Evolutionary conservation across 2,888 invertebrate genomes (phyloP).

Genomic region (Cephus rjabovi): DNA sequence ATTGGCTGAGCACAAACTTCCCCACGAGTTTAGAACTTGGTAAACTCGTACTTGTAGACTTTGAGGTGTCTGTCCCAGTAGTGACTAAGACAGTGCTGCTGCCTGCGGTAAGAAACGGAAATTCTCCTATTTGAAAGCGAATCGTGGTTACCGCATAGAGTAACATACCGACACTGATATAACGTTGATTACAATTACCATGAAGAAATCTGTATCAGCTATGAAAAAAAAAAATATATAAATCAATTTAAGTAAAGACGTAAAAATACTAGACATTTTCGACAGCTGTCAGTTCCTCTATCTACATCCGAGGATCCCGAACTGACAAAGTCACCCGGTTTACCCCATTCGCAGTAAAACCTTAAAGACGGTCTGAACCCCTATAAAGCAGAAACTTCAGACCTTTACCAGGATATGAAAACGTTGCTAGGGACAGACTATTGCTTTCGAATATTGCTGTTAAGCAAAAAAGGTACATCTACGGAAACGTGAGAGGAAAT

Average conservation of each 20-base stretch:
- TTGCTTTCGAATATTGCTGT: too few species aligned
- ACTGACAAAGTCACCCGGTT: background rate
- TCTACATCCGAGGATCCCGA: background rate
- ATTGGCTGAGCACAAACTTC: background rate
- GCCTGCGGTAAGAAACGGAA: background rate
- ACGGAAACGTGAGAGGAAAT: too few species aligned
- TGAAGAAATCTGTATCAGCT: too few species aligned
- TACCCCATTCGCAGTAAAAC: background rate
- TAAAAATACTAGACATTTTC: background rate
- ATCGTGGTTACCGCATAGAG: background rate
- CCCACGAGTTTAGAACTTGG: background rate
- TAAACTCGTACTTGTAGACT: background rate
- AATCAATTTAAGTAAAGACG: too few species aligned
- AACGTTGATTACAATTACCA: too few species aligned
- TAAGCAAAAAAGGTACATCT: too few species aligned
- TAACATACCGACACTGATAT: background rate
- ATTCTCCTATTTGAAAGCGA: background rate
- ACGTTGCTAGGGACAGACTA: too few species aligned
- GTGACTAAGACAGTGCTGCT: slow-evolving; percentile 1
- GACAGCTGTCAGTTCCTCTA: background rate
- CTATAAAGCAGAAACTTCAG: too few species aligned
- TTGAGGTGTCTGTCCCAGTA: background rate
- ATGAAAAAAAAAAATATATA: too few species aligned
- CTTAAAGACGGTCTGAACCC: background rate
- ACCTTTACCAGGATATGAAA: too few species aligned